Evolutionary conservation across 2,797 vertebrate species (phyloP).

Genomic region (Malacoctenus gilli): DNA sequence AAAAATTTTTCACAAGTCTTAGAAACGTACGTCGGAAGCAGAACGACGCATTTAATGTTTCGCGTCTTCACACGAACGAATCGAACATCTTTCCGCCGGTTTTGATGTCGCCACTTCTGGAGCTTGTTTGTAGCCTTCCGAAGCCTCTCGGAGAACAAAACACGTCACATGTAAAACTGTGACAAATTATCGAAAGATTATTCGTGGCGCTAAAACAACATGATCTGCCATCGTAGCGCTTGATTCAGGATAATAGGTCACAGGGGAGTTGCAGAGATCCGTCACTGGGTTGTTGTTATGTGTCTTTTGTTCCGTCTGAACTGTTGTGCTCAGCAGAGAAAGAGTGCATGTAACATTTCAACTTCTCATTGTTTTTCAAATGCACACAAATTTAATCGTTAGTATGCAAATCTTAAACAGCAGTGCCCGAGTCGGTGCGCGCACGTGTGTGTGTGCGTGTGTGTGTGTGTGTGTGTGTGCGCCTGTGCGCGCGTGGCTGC

Average conservation of each 20-base stretch:
- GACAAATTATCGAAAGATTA: no score
- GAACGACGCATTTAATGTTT: no score
- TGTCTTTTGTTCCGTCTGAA: neutral
- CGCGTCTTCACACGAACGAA: no score
- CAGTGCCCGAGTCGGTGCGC: slow-evolving; percentile 60
- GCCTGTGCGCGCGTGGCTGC: slow-evolving; percentile 59
- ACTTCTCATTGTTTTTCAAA: slow-evolving; percentile 33
- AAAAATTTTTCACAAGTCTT: no score
- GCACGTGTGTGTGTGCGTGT: slow-evolving; percentile 34
- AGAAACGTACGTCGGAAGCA: no score
- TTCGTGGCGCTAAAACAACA: neutral
- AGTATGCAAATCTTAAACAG: slow-evolving; percentile 76
- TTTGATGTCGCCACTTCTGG: no score
- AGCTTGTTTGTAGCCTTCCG: no score
- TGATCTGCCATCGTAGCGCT: neutral
- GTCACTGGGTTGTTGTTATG: neutral
- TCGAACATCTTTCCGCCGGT: no score
- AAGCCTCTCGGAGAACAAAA: no score
- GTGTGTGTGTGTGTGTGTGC: slow-evolving; percentile 60
- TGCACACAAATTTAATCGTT: slow-evolving; percentile 43
- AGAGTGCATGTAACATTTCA: slow-evolving; percentile 26
- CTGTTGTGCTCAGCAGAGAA: slow-evolving; percentile 1
- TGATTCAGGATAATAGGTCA: neutral
- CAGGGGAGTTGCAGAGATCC: neutral
- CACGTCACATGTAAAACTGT: no score